Percentiles rank a stretch among this genome's conserved stretches.
phyloP scores from a whole-genome alignment of 2,888 invertebrate species.

The Lithophane semibrunnea region DNA sequence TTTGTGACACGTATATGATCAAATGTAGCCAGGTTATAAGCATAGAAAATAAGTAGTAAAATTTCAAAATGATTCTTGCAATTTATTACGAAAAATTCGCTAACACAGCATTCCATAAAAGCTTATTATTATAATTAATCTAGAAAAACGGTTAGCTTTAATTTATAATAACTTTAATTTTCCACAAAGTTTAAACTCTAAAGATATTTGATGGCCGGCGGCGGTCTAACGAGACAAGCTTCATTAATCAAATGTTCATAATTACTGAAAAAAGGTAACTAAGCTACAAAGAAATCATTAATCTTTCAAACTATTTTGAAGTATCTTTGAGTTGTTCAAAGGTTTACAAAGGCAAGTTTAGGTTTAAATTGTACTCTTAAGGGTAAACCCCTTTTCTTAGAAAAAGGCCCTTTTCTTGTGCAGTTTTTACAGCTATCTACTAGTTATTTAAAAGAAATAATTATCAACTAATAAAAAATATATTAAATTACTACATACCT shows the following conservation, averaged over 20 bases:
- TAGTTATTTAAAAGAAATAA: background rate
- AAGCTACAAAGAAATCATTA: slow-evolving; percentile 60
- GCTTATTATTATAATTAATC: slow-evolving; percentile 25
- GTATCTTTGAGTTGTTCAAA: slow-evolving; percentile 18
- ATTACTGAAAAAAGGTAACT: slow-evolving; percentile 66
- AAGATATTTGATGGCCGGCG: slow-evolving; percentile 32
- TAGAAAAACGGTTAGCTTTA: slow-evolving; percentile 11
- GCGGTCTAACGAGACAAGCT: slow-evolving; percentile 49
- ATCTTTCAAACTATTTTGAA: slow-evolving; percentile 56
- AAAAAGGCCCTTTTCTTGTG: background rate
- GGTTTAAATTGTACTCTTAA: background rate
- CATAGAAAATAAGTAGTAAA: too few species aligned
- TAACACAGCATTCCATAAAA: background rate
- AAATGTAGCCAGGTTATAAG: background rate
- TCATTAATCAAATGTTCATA: slow-evolving; percentile 69
- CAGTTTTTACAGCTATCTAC: background rate
- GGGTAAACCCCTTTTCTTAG: too few species aligned
- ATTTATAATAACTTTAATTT: slow-evolving; percentile 30
- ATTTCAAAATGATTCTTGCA: background rate
- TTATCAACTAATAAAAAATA: background rate
- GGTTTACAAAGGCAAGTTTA: slow-evolving; percentile 15
- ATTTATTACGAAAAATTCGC: too few species aligned
- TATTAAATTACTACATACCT: too few species aligned
- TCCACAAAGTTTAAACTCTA: slow-evolving; percentile 36
- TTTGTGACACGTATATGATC: background rate